Base-by-base conservation (phyloP, 37 sponge, comb jelly and placozoan species). In the Axinella damicornis region DNA sequence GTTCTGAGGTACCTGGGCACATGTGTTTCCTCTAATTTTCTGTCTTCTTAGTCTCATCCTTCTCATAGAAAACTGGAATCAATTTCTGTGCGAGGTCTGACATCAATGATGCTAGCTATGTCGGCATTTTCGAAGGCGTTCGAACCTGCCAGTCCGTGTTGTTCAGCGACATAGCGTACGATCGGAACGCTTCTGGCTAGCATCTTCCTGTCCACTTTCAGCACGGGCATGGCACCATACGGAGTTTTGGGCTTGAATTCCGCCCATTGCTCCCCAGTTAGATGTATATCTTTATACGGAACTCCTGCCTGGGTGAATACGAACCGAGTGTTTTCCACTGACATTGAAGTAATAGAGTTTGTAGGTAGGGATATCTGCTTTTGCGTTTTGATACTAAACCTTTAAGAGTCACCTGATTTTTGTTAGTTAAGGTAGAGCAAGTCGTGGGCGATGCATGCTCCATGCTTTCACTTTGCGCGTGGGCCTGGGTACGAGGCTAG, bases 121-220 rank as follows among this genome's bases (percentile, higher is more conserved):
- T 78, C 64, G 27, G 85, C 90, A 57, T 81, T 80, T 46, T 85
- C 82, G 30, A 85, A 75, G 25, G 66, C 77, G 64, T 85, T 85
- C 1, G 62, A n/a, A n/a, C 88, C 88, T 38, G 86, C 86, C 16
- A 85, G 68, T 20, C 91, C 91, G 81, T 60, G 65, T n/a, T 58
- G 77, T 82, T 91, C 86, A 20, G 80, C 91, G 15, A 91, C 52
- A 58, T 65, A 91, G 0, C 86, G 38, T 0, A 78, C 86, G 24
- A 85, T 73, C 31, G 55, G 71, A 22, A 34, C 0, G 31, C 82
- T 85, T 30, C 86, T 83, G 24, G 69, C 80, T 11, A 91, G 61
- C 40, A 34, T 74, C 65, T 81, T 85, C 5, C 91, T 86, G 52
- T 85, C 91, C 20, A 75, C 82, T 59, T 91, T 86, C 30, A 91